A percentile compares a stretch with the other conserved stretches of the same genome.
Conservation (phyloP, 2,888 invertebrate species). For the Cantharis lateralis region DNA sequence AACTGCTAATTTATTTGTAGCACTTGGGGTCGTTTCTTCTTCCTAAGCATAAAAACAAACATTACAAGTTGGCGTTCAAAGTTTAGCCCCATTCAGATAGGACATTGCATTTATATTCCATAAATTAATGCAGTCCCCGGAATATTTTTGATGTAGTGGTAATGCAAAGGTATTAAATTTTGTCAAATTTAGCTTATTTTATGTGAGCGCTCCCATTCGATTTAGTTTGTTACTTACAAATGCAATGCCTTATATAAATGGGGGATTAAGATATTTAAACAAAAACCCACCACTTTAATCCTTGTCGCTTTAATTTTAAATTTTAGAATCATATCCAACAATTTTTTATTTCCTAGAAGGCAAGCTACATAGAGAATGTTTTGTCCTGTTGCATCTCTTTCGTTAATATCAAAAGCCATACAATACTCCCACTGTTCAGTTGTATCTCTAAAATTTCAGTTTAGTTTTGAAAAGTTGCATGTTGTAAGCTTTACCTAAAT, state of each 20-base stretch:
- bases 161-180: no score
- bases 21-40: slow-evolving; percentile 51
- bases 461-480: not conserved
- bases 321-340: slow-evolving; percentile 77
- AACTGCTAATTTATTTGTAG: slow-evolving; percentile 44
- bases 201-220: no score
- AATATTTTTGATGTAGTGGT: no score
- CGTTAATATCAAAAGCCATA: slow-evolving; percentile 91
- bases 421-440: slow-evolving; percentile 80
- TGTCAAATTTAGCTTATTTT: no score
- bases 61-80: not conserved
- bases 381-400: slow-evolving; percentile 86
- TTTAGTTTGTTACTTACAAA: no score
- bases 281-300: slow-evolving; percentile 45
- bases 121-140: no score
- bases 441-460: slow-evolving; percentile 62
- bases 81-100: no score
- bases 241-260: no score
- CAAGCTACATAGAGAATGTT: slow-evolving; percentile 90
- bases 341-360: slow-evolving; percentile 77
- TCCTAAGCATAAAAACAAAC: slow-evolving; percentile 45
- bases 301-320: slow-evolving; percentile 67
- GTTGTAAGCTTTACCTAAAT: slow-evolving; percentile 56
- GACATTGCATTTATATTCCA: no score
- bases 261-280: not conserved